Percentiles rank a stretch among this genome's conserved stretches.
phyloP scores from a whole-genome alignment of 2,888 invertebrate genomes.

The Limnephilus marmoratus region DNA sequence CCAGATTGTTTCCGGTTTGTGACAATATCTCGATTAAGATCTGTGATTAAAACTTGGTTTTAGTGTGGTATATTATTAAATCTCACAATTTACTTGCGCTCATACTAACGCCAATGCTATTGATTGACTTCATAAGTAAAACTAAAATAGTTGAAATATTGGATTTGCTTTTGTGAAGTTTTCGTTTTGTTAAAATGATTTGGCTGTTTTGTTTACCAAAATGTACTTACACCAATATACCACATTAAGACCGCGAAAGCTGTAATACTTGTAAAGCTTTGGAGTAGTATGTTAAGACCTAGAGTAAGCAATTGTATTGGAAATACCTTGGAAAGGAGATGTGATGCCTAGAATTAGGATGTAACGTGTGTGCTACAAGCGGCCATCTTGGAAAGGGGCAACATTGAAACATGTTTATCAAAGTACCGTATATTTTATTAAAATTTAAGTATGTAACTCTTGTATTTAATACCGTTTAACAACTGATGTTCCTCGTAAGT shows the following conservation, averaged over 20 bases:
- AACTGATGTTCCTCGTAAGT: neutral
- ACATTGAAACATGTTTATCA: neutral
- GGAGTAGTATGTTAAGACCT: conserved; percentile 15
- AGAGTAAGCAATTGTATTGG: conserved; percentile 32
- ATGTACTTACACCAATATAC: conserved; percentile 18
- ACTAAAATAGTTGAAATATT: neutral
- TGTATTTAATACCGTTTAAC: neutral
- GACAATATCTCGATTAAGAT: conserved; percentile 2
- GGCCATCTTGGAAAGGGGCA: neutral
- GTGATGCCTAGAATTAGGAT: conserved; percentile 31
- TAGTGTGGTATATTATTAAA: neutral
- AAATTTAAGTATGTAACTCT: conserved; percentile 13
- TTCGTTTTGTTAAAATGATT: neutral
- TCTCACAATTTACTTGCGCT: neutral
- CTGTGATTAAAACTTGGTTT: neutral
- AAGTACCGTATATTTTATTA: neutral
- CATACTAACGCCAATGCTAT: neutral
- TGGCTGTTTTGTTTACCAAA: neutral
- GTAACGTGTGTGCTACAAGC: conserved; percentile 5
- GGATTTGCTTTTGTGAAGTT: neutral
- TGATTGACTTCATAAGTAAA: neutral
- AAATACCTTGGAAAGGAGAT: conserved; percentile 41
- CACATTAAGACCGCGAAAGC: conserved; percentile 15
- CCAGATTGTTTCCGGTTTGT: neutral
- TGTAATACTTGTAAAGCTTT: conserved; percentile 25